Conservation (phyloP, 2,888 invertebrate species). For the Timema podura region DNA sequence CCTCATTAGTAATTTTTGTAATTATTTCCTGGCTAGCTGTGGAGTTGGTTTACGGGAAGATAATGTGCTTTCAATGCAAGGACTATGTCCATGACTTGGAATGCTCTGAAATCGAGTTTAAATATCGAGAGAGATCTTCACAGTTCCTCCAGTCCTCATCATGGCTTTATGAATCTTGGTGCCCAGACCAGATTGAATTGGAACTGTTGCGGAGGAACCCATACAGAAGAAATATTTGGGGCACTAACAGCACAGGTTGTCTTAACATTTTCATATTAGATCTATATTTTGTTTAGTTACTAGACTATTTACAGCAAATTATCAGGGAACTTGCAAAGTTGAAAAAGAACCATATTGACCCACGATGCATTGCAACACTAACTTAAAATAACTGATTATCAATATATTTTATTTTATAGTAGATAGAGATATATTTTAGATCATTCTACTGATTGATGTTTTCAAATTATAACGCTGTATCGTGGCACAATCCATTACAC, state of each 20-base stretch:
- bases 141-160: slow-evolving; percentile 16
- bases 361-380: too few species aligned
- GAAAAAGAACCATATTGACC: too few species aligned
- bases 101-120: slow-evolving; percentile 47
- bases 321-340: too few species aligned
- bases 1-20: not conserved
- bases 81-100: slow-evolving; percentile 90
- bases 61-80: slow-evolving; percentile 84
- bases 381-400: too few species aligned
- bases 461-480: too few species aligned
- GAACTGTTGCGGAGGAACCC: slow-evolving; percentile 71
- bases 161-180: slow-evolving; percentile 41
- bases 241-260: slow-evolving; percentile 70
- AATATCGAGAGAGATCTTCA: slow-evolving; percentile 41
- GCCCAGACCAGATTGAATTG: slow-evolving; percentile 15
- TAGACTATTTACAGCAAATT: too few species aligned
- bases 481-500: too few species aligned
- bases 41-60: slow-evolving; percentile 82
- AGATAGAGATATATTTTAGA: too few species aligned
- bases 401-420: too few species aligned
- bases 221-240: slow-evolving; percentile 71
- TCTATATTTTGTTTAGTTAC: not conserved
- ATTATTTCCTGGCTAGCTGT: slow-evolving; percentile 52
- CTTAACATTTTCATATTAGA: not conserved
- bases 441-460: too few species aligned